These are phyloP conservation scores for Notolepis coatsorum DNA, from an alignment of 2,797 vertebrate genomes.

Conservation along the genomic window DNA sequence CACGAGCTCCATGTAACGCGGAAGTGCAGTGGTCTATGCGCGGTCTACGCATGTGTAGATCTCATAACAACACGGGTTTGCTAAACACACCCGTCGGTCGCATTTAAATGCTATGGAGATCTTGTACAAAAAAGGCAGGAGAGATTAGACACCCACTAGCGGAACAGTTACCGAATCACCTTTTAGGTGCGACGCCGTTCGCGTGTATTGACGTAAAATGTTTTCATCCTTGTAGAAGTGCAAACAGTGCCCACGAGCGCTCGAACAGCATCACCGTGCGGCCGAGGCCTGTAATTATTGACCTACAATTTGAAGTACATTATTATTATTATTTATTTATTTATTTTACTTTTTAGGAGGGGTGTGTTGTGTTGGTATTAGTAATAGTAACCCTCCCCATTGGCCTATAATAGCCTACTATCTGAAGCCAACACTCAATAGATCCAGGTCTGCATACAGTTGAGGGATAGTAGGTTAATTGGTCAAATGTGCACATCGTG, in stretches of 20 bases:
- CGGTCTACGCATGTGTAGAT: constrained; percentile 38
- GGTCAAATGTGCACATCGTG: neutral
- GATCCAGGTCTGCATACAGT: too few species aligned
- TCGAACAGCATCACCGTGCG: neutral
- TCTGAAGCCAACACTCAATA: too few species aligned
- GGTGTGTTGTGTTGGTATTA: too few species aligned
- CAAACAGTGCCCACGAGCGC: constrained; percentile 29
- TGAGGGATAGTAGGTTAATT: neutral
- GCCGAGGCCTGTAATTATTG: neutral
- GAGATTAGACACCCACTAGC: constrained; percentile 10
- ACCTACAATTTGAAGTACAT: neutral
- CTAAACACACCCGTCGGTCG: neutral
- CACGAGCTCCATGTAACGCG: too few species aligned
- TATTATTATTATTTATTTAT: too few species aligned
- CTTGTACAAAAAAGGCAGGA: rapidly evolving
- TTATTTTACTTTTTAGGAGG: too few species aligned
- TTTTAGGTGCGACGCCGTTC: constrained; percentile 8
- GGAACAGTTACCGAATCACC: constrained; percentile 28
- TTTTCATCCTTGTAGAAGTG: neutral
- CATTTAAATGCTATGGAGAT: constrained; percentile 30
- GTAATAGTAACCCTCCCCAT: too few species aligned
- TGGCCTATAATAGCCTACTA: too few species aligned
- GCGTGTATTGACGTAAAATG: constrained; percentile 20
- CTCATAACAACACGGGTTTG: constrained; percentile 10
- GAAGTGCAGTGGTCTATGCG: too few species aligned